Conservation (phyloP, 2,888 invertebrate species). For the Cataglyphis rosenhaueri region DNA sequence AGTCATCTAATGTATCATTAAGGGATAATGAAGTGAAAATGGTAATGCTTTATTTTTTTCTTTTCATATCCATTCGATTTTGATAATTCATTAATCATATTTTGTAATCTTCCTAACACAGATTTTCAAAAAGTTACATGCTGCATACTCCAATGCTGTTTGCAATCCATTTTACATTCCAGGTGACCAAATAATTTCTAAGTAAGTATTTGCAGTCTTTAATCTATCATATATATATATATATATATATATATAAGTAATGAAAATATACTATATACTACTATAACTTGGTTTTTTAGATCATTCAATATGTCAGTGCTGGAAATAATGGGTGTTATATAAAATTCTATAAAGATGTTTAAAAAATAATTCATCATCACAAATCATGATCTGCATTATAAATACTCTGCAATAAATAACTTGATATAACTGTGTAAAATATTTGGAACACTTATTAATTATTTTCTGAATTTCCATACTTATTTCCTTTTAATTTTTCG, state of each 20-base stretch:
- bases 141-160: slow-evolving; percentile 96
- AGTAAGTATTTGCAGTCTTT: slow-evolving; percentile 62
- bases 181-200: slow-evolving; percentile 94
- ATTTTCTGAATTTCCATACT: background rate
- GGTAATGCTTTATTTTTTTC: slow-evolving; percentile 87
- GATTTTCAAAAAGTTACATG: slow-evolving; percentile 96
- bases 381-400: background rate
- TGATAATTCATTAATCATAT: slow-evolving; percentile 42
- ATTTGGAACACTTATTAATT: background rate
- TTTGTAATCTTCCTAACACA: slow-evolving; percentile 76
- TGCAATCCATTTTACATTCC: slow-evolving; percentile 99
- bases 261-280: background rate
- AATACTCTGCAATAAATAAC: background rate
- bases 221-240: slow-evolving; percentile 24
- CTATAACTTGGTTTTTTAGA: slow-evolving; percentile 70
- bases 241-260: background rate
- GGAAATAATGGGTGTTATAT: slow-evolving; percentile 82
- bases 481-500: background rate
- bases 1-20: slow-evolving; percentile 94
- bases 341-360: slow-evolving; percentile 5
- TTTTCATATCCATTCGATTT: slow-evolving; percentile 26
- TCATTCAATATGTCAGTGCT: slow-evolving; percentile 80
- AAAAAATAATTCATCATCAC: background rate
- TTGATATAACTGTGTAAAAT: background rate
- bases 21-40: slow-evolving; percentile 97